These are phyloP conservation scores for Lepidochitona cinerea DNA, from an alignment of 2,888 invertebrate species.

Conservation along the genomic window DNA sequence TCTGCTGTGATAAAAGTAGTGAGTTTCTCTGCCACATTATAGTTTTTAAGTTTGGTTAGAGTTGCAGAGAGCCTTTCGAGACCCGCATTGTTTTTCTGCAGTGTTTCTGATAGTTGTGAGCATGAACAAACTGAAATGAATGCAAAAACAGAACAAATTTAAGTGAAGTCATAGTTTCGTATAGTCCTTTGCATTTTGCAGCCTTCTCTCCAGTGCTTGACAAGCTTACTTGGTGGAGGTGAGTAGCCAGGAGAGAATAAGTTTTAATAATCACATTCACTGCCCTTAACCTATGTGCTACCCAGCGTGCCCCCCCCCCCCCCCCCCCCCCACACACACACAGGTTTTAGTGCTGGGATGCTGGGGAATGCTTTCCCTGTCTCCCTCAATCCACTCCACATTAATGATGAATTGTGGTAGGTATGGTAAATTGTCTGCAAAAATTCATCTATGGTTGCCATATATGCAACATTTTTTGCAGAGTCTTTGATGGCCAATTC, in stretches of 20 bases:
- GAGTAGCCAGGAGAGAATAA: background rate
- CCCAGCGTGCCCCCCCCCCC: background rate
- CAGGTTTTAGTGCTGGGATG: background rate
- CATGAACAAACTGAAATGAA: background rate
- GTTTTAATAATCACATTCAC: background rate
- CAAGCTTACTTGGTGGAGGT: background rate
- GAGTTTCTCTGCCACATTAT: background rate
- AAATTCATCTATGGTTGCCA: background rate
- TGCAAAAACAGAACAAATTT: background rate
- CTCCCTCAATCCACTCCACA: background rate
- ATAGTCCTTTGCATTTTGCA: background rate
- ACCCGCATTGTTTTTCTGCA: background rate
- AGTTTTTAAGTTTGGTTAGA: background rate
- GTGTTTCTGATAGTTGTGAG: background rate
- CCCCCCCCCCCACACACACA: background rate
- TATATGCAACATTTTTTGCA: background rate
- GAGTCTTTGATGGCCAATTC: background rate
- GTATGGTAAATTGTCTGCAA: background rate
- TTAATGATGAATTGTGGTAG: background rate
- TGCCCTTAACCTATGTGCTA: background rate
- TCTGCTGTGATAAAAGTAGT: background rate
- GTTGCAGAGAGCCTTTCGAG: background rate
- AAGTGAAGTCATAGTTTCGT: too few species aligned
- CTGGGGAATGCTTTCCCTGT: background rate
- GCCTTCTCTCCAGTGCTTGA: background rate